Percentiles rank a stretch among this genome's conserved stretches.
Evolutionary conservation across 23 tunicate species (phyloP).

Genomic region (Ciona savignyi): DNA sequence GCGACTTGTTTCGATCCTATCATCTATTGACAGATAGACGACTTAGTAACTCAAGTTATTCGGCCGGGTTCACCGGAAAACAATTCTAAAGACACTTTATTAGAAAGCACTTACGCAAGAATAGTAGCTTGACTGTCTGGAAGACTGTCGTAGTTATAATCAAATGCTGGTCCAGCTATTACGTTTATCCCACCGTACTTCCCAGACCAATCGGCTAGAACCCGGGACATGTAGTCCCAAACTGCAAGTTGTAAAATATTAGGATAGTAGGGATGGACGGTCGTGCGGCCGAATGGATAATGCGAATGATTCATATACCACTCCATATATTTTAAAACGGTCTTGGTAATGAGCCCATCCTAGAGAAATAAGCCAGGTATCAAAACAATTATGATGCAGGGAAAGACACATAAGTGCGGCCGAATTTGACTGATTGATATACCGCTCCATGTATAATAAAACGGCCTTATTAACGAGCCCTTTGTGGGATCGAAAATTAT

Average conservation of each 20-base stretch:
- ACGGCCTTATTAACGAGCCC: too few species aligned
- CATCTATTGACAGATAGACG: too few species aligned
- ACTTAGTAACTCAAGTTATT: too few species aligned
- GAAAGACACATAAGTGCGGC: too few species aligned
- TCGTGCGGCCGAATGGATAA: background rate
- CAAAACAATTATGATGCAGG: too few species aligned
- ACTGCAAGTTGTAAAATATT: conserved; percentile 22
- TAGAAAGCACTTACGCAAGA: conserved; percentile 16
- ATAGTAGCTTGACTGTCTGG: conserved; percentile 41
- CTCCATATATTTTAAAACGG: too few species aligned
- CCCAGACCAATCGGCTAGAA: conserved; percentile 34
- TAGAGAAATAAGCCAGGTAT: too few species aligned
- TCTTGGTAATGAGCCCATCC: too few species aligned
- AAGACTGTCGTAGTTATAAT: conserved; percentile 61
- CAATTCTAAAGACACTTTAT: background rate
- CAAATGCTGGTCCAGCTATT: conserved; percentile 49
- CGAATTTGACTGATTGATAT: too few species aligned
- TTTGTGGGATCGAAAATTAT: background rate
- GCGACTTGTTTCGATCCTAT: too few species aligned
- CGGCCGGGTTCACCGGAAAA: background rate
- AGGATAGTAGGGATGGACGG: background rate
- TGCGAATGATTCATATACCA: too few species aligned
- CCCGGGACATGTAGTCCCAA: conserved; percentile 38
- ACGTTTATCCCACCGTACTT: conserved; percentile 44
- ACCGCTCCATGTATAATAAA: too few species aligned